Evolutionary conservation across 2,113 vertebrate species (phyloP).

Genomic region (Microcebus jonahi): DNA sequence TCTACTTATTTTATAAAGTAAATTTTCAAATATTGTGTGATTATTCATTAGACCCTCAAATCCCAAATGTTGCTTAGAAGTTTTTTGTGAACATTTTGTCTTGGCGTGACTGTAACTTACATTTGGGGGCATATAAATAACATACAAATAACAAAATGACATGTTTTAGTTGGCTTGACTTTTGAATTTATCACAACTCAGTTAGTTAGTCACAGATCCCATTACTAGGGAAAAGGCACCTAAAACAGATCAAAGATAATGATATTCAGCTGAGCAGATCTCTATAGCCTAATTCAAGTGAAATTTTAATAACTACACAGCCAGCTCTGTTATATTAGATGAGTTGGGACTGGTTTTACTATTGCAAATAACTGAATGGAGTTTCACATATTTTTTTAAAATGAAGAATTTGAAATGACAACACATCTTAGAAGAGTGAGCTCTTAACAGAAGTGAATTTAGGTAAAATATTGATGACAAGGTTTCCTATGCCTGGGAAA

Average conservation of each 20-base stretch:
- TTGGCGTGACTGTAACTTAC: neutral
- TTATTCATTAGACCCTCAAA: neutral
- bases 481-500: conserved; percentile 60
- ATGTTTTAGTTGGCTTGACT: neutral
- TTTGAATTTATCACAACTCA: conserved; percentile 16
- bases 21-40: conserved; percentile 26
- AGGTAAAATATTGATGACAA: conserved; percentile 70
- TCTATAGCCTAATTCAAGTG: neutral
- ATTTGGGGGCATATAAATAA: conserved; percentile 47
- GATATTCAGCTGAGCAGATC: conserved; percentile 41
- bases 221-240: neutral
- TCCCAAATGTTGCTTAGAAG: conserved; percentile 6
- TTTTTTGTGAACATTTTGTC: neutral
- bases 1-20: neutral
- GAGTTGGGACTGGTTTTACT: conserved; percentile 59
- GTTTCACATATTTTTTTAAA: neutral
- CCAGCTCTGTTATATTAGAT: conserved; percentile 45
- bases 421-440: conserved; percentile 45
- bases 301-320: conserved; percentile 58
- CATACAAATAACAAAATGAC: conserved; percentile 15
- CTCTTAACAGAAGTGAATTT: conserved; percentile 61
- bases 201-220: neutral
- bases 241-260: conserved; percentile 18
- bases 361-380: conserved; percentile 54
- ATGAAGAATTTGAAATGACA: conserved; percentile 54